Conservation (phyloP, 2,888 invertebrate species). For the Pristionchus entomophagus region DNA sequence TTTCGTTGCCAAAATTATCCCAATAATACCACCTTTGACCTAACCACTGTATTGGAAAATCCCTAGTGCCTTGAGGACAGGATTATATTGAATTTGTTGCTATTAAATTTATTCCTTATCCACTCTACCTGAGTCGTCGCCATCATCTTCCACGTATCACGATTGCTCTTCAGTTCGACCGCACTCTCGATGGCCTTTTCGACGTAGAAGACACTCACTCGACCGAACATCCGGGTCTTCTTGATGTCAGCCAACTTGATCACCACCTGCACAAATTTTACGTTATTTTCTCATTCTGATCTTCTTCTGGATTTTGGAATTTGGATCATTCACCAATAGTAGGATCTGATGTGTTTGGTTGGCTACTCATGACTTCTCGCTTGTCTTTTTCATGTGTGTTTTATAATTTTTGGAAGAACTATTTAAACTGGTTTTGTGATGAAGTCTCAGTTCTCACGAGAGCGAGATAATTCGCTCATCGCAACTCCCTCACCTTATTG, state of each 20-base stretch:
- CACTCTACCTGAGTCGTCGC: slow-evolving; percentile 90
- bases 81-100: no score
- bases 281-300: not conserved
- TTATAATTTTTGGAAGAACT: no score
- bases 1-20: not conserved
- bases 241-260: slow-evolving; percentile 94
- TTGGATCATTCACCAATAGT: no score
- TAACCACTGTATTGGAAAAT: not conserved
- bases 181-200: slow-evolving; percentile 93
- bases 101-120: slow-evolving; percentile 80
- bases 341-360: no score
- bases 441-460: no score
- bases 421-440: no score
- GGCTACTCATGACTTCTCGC: no score
- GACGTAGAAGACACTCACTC: slow-evolving; percentile 93
- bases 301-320: no score
- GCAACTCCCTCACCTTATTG: slow-evolving; percentile 74
- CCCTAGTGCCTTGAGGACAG: not conserved
- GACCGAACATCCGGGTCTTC: slow-evolving; percentile 90
- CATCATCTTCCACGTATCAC: slow-evolving; percentile 91
- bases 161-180: slow-evolving; percentile 91
- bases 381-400: no score
- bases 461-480: no score
- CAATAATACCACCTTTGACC: not conserved
- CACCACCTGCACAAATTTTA: slow-evolving; percentile 84